Base-by-base conservation (phyloP, 2,888 invertebrate species). In the Charanyca ferruginea region DNA sequence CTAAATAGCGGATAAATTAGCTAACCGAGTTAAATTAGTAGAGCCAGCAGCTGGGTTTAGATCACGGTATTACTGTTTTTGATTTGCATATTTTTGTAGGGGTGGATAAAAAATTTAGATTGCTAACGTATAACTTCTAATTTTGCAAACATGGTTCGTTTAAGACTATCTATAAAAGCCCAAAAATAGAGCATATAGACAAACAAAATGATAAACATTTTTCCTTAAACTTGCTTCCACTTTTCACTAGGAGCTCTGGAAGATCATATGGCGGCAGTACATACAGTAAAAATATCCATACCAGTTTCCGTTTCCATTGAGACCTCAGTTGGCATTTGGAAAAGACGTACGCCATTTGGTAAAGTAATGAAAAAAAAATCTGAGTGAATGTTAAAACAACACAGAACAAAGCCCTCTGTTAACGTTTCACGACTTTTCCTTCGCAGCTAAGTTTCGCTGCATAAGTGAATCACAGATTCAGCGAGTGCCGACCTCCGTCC, bases 1-100 rank as follows among this genome's bases (percentile, higher is more conserved):
- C 92, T 93, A 94, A 94, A 93, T 94, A 93, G 89, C 86, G 89
- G 92, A 91, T 94, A 94, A 94, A 93, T 94, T 92, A 93, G 92
- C 90, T 90, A 89, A 91, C 92, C 83, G 87, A 91, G 87, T 90
- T 92, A 91, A 93, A 92, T 93, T 92, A 90, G 90, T 90, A 83
- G 73, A 83, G 85, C 86, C 84, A 81, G 84, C 87, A 82, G 81
- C 81, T 80, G 80, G 72, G 69, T 81, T 76, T 77, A 82, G 75
- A 83, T 84, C 68, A 59, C 75, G 55, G 67, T 80, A 77, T 69
- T 48, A 59, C 28, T 62, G 42, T 51, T 59, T 58, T 58, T 55
- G 45, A 16, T 32, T 45, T 32, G 3, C 41, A 58, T 60, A 52
- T 60, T 68, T 28, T 45, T 54, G 11, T 3, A 41, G 23, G 3